Percentiles rank a stretch among this genome's conserved stretches.
phyloP scores from a whole-genome alignment of 2,888 invertebrate species.

The Stenodema calcarata region DNA sequence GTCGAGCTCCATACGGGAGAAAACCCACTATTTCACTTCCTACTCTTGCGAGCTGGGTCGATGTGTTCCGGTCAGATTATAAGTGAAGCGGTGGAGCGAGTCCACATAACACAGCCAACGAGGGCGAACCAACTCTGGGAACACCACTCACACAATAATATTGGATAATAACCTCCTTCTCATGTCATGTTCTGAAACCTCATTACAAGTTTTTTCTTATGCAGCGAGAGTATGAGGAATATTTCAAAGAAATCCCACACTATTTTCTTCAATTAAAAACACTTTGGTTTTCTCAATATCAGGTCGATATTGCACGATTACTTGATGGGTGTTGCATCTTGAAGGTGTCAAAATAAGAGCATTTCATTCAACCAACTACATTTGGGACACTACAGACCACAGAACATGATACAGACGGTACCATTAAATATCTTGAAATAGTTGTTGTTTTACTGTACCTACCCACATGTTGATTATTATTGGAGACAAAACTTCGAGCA shows the following conservation, averaged over 20 bases:
- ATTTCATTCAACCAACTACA: too few relatives aligned
- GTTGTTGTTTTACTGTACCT: too few relatives aligned
- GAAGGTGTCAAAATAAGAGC: neutral
- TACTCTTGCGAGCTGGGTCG: conserved; percentile 8
- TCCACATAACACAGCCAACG: conserved; percentile 37
- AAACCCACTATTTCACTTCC: conserved; percentile 36
- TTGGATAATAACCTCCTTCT: conserved; percentile 43
- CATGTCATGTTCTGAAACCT: neutral
- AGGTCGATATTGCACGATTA: neutral
- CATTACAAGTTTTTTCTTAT: conserved; percentile 15
- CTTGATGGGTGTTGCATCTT: neutral
- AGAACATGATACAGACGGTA: too few relatives aligned
- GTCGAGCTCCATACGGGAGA: neutral
- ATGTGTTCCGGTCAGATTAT: conserved; percentile 47
- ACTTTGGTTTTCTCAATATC: neutral
- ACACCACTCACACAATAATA: conserved; percentile 12
- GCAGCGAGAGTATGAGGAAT: neutral
- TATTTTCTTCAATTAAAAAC: neutral
- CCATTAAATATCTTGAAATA: too few relatives aligned
- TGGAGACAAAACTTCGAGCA: too few relatives aligned
- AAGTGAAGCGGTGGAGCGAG: conserved; percentile 39
- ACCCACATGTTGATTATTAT: too few relatives aligned
- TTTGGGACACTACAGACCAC: too few relatives aligned
- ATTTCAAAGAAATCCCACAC: neutral
- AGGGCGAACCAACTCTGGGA: conserved; percentile 29